These are phyloP conservation scores for Latheticus oryzae DNA, from an alignment of 2,888 invertebrate species.

Conservation along the genomic window DNA sequence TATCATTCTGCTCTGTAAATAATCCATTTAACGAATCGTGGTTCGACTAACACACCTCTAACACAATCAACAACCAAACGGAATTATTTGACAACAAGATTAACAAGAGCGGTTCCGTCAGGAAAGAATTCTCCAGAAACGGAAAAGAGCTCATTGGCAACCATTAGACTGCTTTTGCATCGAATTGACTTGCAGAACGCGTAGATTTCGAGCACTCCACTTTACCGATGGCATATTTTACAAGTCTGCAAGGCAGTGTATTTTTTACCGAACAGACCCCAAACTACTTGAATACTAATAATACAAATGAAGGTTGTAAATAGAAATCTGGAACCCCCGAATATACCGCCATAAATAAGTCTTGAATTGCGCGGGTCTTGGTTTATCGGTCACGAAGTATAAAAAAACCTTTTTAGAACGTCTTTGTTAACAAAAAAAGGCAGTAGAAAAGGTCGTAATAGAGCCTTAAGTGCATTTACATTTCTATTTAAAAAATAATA, in stretches of 20 bases:
- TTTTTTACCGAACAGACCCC: constrained; percentile 32
- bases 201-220: constrained; percentile 45
- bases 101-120: constrained; percentile 12
- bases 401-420: neutral
- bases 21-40: constrained; percentile 15
- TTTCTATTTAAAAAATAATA: too few relatives aligned
- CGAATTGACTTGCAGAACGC: constrained; percentile 45
- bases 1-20: constrained; percentile 11
- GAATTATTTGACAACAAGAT: constrained; percentile 29
- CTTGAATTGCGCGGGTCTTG: constrained; percentile 2
- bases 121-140: constrained; percentile 8
- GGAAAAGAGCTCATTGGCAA: constrained; percentile 31
- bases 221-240: constrained; percentile 49
- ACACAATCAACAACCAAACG: constrained; percentile 15
- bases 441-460: constrained; percentile 19
- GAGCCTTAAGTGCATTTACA: too few relatives aligned
- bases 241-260: constrained; percentile 47
- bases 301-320: constrained; percentile 33
- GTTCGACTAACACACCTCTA: constrained; percentile 2
- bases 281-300: constrained; percentile 36
- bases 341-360: constrained; percentile 15
- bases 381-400: constrained; percentile 1
- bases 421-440: neutral
- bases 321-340: constrained; percentile 3
- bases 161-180: constrained; percentile 30